Base-by-base conservation (phyloP, 2,113 vertebrate genomes). In the Carassius carassius region DNA sequence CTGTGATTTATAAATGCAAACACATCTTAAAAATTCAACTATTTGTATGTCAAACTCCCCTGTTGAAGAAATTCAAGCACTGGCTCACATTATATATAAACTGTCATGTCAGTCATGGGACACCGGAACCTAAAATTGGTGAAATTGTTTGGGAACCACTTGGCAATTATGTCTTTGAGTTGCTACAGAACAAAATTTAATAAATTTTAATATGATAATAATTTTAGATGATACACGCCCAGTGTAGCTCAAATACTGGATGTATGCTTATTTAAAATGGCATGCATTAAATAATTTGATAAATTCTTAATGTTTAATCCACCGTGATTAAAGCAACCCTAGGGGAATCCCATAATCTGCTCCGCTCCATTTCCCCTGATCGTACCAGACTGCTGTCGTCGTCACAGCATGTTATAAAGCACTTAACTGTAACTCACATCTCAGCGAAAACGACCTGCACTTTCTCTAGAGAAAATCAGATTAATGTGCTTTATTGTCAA, bases 301-400 rank as follows among this genome's bases (percentile, higher is more conserved):
- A n/a, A 60, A 60, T 78, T 32, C 3, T 76, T 25, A 17, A 54
- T 77, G 51, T 60, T 37, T 6, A 41, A 78, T 78, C 54, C 32
- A 78, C 54, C n/a, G 54, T 9, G 12, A 60, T 78, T 60, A 60
- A 60, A 60, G 10, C 29, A 23, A 58, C 54, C 32, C 11, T 3
- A 9, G 76, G 56, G 54, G 54, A 62, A 60, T 78, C 32, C 35
- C 11, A 60, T 60, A 62, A 78, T 37, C 54, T 23, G 11, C 32
- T 78, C 32, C 37, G 32, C 76, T 78, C 54, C 56, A 78, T 56
- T 58, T 78, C 51, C 25, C 75, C 47, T 23, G 72, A 74, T 49
- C 29, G 17, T 12, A 37, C 29, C 75, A 78, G 29, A n/a, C 51
- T n/a, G 29, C 29, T 32, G 23, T 37, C 13, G 25, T 58, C 17